Conservation (phyloP, 2,113 vertebrate genomes). For the Sitta europaea region DNA sequence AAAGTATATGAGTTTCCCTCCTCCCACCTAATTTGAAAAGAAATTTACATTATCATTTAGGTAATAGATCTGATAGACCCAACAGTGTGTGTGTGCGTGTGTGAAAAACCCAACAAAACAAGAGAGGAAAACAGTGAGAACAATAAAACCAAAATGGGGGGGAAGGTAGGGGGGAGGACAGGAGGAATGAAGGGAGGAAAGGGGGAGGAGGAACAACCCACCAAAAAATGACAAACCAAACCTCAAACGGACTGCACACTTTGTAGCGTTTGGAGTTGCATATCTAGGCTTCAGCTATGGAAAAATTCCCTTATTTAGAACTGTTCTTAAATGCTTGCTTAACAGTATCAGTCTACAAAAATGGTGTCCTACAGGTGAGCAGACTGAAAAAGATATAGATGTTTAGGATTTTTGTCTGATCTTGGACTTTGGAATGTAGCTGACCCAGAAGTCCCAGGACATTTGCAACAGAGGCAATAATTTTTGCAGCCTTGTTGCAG, state of each 20-base stretch:
- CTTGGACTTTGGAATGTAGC: not conserved
- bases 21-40: not conserved
- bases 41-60: not conserved
- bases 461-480: not conserved
- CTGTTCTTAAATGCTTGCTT: not conserved
- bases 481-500: not conserved
- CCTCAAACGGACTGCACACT: not conserved
- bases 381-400: not conserved
- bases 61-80: not conserved
- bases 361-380: not conserved
- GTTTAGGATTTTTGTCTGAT: not conserved
- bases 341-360: not conserved
- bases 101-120: not conserved
- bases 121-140: not conserved
- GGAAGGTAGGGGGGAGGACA: rapidly evolving
- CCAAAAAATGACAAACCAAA: not conserved
- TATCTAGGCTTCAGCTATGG: not conserved
- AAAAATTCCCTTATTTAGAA: not conserved
- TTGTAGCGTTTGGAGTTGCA: not conserved
- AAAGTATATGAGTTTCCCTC: not conserved
- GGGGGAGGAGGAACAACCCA: not conserved
- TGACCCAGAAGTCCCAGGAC: not conserved
- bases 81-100: rapidly evolving
- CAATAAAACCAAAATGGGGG: not conserved
- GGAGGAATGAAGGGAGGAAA: not conserved